These are phyloP conservation scores for Amiota communis DNA, from an alignment of 2,888 invertebrate species.

Conservation along the genomic window DNA sequence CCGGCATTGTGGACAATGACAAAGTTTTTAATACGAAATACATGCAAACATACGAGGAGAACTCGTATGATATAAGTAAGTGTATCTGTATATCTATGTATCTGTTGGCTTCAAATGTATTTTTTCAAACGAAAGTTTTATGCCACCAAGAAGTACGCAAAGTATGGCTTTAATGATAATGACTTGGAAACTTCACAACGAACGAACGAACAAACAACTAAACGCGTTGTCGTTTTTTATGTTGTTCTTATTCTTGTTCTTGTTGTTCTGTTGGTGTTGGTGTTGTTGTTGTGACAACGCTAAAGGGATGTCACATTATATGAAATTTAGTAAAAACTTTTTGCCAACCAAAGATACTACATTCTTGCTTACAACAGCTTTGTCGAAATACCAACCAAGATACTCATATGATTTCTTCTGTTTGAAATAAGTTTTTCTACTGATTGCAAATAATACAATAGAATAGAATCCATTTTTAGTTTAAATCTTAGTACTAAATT, in stretches of 20 bases:
- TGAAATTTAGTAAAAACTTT: slow-evolving; percentile 9
- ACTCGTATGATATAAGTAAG: neutral
- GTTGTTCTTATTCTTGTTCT: no score
- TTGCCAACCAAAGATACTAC: neutral
- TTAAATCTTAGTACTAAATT: no score
- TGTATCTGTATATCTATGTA: slow-evolving; percentile 9
- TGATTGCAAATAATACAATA: neutral
- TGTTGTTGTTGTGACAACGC: neutral
- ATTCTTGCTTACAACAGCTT: neutral
- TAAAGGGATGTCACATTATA: slow-evolving; percentile 17
- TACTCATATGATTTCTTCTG: neutral
- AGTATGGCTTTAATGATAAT: slow-evolving; percentile 64
- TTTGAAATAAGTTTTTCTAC: neutral
- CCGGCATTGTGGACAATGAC: slow-evolving; percentile 13
- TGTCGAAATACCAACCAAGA: no score
- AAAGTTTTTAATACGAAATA: slow-evolving; percentile 9
- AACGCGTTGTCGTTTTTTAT: neutral
- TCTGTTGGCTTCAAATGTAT: neutral
- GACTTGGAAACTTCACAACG: slow-evolving; percentile 63
- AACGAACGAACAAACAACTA: slow-evolving; percentile 29
- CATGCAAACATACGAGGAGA: neutral
- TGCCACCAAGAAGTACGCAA: slow-evolving; percentile 34
- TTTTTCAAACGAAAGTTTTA: no score
- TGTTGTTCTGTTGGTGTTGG: neutral
- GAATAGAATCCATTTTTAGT: no score